Base-by-base conservation (phyloP, 2,797 vertebrate genomes). In the Falco cherrug region DNA sequence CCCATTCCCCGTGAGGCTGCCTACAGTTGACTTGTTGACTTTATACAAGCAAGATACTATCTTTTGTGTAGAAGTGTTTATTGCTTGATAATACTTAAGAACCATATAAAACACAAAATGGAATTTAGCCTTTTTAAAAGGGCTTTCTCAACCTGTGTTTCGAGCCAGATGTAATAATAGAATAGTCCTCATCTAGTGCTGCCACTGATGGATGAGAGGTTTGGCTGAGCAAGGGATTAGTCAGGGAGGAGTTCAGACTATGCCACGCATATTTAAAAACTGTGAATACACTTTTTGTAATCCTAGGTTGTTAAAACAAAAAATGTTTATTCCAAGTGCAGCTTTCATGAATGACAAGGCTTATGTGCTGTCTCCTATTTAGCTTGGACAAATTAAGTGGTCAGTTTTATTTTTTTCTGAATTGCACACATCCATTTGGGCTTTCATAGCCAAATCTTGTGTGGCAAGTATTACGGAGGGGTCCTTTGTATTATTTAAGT, bases 281-380 rank as follows among this genome's bases (percentile, higher is more conserved):
- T 57, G 20, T 96, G 87, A 94, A 97, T 95, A 41, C 45, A 9
- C 43, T 95, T 90, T 94, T 96, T 92, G 88, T 95, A 86, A 82
- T 87, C 53, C 70, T 79, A 56, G 68, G 91, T 87, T 93, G 76
- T 91, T 92, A 84, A 91, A 94, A 84, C 45, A 90, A 87, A 80
- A 84, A 82, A 48, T 31, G 3, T 78, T 92, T 89, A 81, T 3
- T 29, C 87, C 82, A 93, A 92, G 70, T 63, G 78, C 69, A 89
- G 25, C 91, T 90, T 96, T 96, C 69, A 53, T 84, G 57, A 95
- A 85, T 95, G 89, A 85, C 86, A 74, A 89, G 61, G 71, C 31
- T 93, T 94, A 56, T 75, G 16, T 78, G 95, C 81, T 83, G 56
- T 87, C 64, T 84, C 12, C 64, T 94, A 35, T 92, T 94, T 92